These are phyloP conservation scores for Eulacestoma nigropectus DNA, from an alignment of 2,113 vertebrate species.

Conservation along the genomic window DNA sequence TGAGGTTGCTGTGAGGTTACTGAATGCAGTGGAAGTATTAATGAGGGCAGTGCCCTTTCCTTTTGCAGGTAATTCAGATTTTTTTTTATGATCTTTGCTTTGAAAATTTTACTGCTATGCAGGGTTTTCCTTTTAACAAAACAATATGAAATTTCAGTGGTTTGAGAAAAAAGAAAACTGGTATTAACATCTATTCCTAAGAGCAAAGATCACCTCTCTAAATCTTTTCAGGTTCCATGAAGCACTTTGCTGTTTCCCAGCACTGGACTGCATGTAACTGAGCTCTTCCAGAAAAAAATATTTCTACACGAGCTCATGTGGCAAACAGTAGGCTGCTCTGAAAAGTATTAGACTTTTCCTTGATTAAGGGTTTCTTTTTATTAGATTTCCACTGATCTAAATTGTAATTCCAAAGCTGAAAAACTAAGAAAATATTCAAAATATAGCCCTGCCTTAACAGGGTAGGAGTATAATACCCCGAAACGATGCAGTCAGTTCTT, in stretches of 20 bases:
- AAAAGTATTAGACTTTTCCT: background rate
- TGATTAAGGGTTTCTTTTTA: background rate
- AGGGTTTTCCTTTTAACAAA: background rate
- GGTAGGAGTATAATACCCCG: background rate
- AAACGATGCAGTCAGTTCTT: background rate
- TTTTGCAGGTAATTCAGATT: conserved; percentile 25
- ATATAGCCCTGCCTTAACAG: background rate
- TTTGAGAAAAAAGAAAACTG: background rate
- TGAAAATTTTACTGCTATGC: conserved; percentile 25
- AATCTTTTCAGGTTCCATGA: background rate
- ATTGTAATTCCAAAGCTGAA: background rate
- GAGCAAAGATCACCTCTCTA: background rate
- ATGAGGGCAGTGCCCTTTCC: background rate
- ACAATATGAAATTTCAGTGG: background rate
- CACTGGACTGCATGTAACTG: background rate
- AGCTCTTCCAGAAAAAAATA: background rate
- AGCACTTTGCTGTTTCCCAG: background rate
- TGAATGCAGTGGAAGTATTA: background rate
- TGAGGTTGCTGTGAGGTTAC: conserved; percentile 15
- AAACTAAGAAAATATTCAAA: background rate
- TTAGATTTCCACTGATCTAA: background rate
- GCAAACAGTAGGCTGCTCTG: background rate
- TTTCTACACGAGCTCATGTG: background rate
- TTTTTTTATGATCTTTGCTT: background rate
- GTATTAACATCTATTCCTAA: background rate